These are phyloP conservation scores for Gari tellinella DNA, from an alignment of 2,888 invertebrate genomes.

Conservation along the genomic window DNA sequence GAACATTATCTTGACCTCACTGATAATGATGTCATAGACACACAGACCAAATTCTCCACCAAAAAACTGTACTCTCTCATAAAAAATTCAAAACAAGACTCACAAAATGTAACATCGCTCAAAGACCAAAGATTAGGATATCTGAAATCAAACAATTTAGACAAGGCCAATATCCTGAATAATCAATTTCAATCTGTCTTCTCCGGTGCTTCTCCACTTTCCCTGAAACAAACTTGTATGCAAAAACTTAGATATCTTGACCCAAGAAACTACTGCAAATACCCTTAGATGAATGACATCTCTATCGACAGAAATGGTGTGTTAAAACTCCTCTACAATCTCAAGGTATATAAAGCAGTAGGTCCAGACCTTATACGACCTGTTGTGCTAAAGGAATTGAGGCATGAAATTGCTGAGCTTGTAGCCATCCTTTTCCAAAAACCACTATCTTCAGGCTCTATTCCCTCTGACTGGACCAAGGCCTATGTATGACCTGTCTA, in stretches of 20 bases:
- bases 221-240: conserved; percentile 5
- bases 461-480: conserved; percentile 20
- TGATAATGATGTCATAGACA: neutral
- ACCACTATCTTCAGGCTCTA: neutral
- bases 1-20: conserved; percentile 2
- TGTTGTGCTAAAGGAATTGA: conserved; percentile 5
- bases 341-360: conserved; percentile 15
- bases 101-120: conserved; percentile 1
- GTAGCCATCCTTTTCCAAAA: conserved; percentile 11
- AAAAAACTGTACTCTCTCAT: conserved; percentile 15
- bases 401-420: conserved; percentile 10
- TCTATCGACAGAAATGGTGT: conserved; percentile 3
- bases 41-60: neutral
- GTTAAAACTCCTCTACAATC: conserved; percentile 4
- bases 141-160: conserved; percentile 1
- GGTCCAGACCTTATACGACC: conserved; percentile 7
- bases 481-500: conserved; percentile 10
- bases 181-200: conserved; percentile 19
- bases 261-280: neutral
- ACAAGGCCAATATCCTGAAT: conserved; percentile 10
- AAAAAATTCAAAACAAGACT: conserved; percentile 15
- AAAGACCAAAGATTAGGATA: conserved; percentile 1
- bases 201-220: neutral
- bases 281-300: conserved; percentile 4
- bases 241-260: conserved; percentile 5